phyloP scores from a whole-genome alignment of 2,888 invertebrate genomes.

The Shargacucullia verbasci region DNA sequence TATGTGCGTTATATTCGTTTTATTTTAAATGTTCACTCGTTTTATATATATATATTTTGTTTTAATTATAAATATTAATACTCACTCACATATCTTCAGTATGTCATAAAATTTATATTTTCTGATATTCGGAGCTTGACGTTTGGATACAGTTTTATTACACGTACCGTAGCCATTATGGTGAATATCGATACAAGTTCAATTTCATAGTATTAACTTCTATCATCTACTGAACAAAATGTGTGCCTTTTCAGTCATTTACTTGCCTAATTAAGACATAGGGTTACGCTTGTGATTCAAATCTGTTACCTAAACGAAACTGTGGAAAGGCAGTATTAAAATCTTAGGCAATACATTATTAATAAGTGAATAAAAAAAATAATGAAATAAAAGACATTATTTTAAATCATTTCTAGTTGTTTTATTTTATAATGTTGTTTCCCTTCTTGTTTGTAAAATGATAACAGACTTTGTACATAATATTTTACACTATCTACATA shows the following conservation, averaged over 20 bases:
- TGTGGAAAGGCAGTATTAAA: slow-evolving; percentile 75
- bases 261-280: slow-evolving; percentile 50
- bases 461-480: slow-evolving; percentile 52
- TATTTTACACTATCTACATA: slow-evolving; percentile 33
- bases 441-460: slow-evolving; percentile 39
- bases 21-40: too few relatives aligned
- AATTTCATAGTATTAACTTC: slow-evolving; percentile 41
- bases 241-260: slow-evolving; percentile 63
- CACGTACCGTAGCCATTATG: slow-evolving; percentile 5
- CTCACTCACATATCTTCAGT: too few relatives aligned
- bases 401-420: slow-evolving; percentile 77
- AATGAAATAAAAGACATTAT: slow-evolving; percentile 88
- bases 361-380: slow-evolving; percentile 73
- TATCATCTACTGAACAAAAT: slow-evolving; percentile 45
- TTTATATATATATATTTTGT: too few relatives aligned
- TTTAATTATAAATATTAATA: too few relatives aligned
- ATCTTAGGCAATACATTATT: slow-evolving; percentile 72
- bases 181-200: slow-evolving; percentile 13
- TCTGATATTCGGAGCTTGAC: neutral
- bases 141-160: neutral
- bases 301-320: slow-evolving; percentile 55
- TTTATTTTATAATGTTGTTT: slow-evolving; percentile 69
- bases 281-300: slow-evolving; percentile 55
- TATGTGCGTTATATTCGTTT: too few relatives aligned
- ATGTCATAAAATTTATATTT: too few relatives aligned